Evolutionary conservation across 2,113 vertebrate species (phyloP), one percentile per base, ranked within the genome.

Genomic region (Motacilla tschutschensis): DNA sequence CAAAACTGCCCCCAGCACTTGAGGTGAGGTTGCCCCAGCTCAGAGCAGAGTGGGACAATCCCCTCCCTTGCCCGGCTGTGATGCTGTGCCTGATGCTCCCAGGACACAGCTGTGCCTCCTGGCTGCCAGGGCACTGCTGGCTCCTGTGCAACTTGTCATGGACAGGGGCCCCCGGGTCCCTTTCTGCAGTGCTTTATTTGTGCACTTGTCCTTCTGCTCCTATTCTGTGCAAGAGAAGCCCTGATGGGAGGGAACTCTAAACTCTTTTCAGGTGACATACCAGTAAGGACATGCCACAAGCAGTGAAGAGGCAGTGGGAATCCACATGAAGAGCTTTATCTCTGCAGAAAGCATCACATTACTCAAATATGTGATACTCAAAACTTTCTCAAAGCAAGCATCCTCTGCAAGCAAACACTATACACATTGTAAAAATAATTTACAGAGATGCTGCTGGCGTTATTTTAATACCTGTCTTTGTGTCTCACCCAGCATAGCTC

Each of bases 21-120:
- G 1, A 40, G 24, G 35, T 28, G 41, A 63, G 57, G 48, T 35
- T 0, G 0, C 3, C 26, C 31, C 26, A 50, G 17, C 0, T 0
- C 64, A 77, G 35, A 77, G 31, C 31, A 83, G n/a, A 65, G 63
- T 0, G 0, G 31, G 36, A 63, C 82, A 63, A 43, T 57, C 26
- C 64, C 67, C 50, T 57, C 10, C 43, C n/a, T 50, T 18, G 28
- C 22, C 57, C 0, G 0, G 17, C n/a, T 57, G 74, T 0, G 0
- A 22, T 63, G 36, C 22, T 50, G 28, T 17, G 2, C 58, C 74
- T 57, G 58, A 50, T 50, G 35, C 0, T 7, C 36, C 58, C 36
- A 55, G n/a, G 43, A 63, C 43, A 78, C 0, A 3, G 43, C 0
- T 64, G 57, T 1, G 26, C 50, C 50, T 43, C 43, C 65, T 38